Evolutionary conservation across 2,113 vertebrate genomes (phyloP).

Genomic region (Trochalopteron elliotii): DNA sequence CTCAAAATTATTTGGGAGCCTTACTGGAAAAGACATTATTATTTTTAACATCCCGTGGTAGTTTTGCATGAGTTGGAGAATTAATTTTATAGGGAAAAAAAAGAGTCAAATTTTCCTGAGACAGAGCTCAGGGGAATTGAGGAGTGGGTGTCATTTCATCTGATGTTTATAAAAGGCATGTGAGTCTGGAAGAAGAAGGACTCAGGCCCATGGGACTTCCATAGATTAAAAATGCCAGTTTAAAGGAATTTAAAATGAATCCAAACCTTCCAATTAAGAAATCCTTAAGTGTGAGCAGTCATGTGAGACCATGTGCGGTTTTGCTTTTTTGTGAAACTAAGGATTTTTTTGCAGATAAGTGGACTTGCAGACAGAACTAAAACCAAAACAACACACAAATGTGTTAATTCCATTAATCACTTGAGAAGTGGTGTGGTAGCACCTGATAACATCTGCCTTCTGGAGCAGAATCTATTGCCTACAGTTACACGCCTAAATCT

Average conservation of each 20-base stretch:
- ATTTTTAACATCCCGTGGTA: not conserved
- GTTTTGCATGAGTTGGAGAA: not conserved
- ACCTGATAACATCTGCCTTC: not conserved
- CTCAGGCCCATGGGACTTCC: not conserved
- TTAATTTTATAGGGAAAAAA: not conserved
- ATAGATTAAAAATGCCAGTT: not conserved
- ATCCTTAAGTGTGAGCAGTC: not conserved
- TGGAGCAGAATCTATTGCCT: not conserved
- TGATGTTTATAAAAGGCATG: not conserved
- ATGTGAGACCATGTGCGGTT: not conserved
- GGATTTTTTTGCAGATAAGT: not conserved
- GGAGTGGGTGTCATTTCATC: not conserved
- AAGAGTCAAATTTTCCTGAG: not conserved
- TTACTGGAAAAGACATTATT: not conserved
- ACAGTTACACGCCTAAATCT: not conserved
- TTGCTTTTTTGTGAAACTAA: constrained; percentile 25
- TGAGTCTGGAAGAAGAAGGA: not conserved
- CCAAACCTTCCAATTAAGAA: constrained; percentile 5
- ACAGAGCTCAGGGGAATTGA: not conserved
- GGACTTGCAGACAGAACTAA: not conserved
- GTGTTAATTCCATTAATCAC: not conserved
- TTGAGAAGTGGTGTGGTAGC: not conserved
- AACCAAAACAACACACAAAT: not conserved
- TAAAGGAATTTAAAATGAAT: not conserved
- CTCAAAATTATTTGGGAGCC: not conserved